Evolutionary conservation across 2,888 invertebrate species (phyloP).

Genomic region (Andrena hattorfiana): DNA sequence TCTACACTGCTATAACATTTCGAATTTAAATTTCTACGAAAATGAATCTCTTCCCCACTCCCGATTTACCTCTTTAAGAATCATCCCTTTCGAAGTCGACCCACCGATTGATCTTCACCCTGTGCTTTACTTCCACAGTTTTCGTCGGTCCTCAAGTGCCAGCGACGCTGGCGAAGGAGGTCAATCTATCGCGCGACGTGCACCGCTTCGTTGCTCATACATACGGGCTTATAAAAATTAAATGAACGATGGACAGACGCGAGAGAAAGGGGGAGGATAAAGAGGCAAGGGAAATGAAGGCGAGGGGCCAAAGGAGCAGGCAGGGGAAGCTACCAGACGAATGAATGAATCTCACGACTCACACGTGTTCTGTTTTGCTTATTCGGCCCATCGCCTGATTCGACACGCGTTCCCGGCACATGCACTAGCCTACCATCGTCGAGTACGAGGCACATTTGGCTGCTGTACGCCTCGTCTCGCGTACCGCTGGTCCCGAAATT

Average conservation of each 20-base stretch:
- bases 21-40: too few relatives aligned
- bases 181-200: neutral
- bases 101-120: too few relatives aligned
- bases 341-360: conserved; percentile 75
- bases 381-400: conserved; percentile 68
- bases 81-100: too few relatives aligned
- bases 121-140: too few relatives aligned
- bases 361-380: conserved; percentile 72
- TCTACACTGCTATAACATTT: too few relatives aligned
- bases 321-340: conserved; percentile 60
- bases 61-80: too few relatives aligned
- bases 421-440: conserved; percentile 29
- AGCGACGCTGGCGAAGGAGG: too few relatives aligned
- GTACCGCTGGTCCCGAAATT: conserved; percentile 17
- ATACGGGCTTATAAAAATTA: conserved; percentile 63
- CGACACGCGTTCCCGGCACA: conserved; percentile 64
- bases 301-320: conserved; percentile 21
- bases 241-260: conserved; percentile 57
- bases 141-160: too few relatives aligned
- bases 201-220: conserved; percentile 34
- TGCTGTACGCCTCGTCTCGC: conserved; percentile 9
- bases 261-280: conserved; percentile 61
- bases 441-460: conserved; percentile 42
- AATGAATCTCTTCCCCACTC: too few relatives aligned
- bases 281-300: conserved; percentile 60